These are phyloP conservation scores for Dynastes hyllus DNA, from an alignment of 2,888 invertebrate species.

Conservation along the genomic window DNA sequence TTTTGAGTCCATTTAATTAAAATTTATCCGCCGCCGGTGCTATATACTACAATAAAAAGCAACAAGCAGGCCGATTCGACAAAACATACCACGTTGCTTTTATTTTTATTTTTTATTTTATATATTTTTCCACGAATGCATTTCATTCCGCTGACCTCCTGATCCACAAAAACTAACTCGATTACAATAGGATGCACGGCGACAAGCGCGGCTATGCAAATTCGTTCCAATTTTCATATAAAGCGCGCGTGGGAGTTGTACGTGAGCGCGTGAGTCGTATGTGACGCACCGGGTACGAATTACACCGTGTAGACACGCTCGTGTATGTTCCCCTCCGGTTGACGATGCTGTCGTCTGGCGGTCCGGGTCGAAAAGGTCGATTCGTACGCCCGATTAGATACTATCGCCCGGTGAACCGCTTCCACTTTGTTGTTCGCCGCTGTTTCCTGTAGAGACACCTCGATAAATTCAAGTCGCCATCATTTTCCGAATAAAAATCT, in stretches of 20 bases:
- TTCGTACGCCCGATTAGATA: conserved; percentile 49
- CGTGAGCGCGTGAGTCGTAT: conserved; percentile 26
- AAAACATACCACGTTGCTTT: background rate
- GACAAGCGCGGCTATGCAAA: conserved; percentile 39
- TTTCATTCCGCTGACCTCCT: background rate
- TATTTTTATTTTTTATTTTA: background rate
- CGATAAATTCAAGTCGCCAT: conserved; percentile 20
- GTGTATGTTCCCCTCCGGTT: conserved; percentile 10
- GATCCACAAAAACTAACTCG: background rate
- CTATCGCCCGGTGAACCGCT: conserved; percentile 38
- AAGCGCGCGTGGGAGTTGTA: conserved; percentile 31
- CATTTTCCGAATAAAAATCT: conserved; percentile 27
- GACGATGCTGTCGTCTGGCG: conserved; percentile 40
- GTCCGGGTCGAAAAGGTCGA: conserved; percentile 45
- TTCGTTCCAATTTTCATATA: conserved; percentile 48
- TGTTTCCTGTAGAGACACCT: conserved; percentile 14
- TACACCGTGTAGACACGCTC: conserved; percentile 27
- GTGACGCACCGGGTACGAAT: conserved; percentile 34
- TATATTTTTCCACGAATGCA: background rate
- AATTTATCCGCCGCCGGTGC: conserved; percentile 17
- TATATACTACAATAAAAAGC: conserved; percentile 23
- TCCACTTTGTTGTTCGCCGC: conserved; percentile 28
- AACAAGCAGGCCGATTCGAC: conserved; percentile 1
- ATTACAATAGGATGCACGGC: background rate
- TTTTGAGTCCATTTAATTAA: conserved; percentile 17